These are phyloP conservation scores for Dinocampus coccinellae DNA, from an alignment of 2,888 invertebrate genomes.

Conservation along the genomic window DNA sequence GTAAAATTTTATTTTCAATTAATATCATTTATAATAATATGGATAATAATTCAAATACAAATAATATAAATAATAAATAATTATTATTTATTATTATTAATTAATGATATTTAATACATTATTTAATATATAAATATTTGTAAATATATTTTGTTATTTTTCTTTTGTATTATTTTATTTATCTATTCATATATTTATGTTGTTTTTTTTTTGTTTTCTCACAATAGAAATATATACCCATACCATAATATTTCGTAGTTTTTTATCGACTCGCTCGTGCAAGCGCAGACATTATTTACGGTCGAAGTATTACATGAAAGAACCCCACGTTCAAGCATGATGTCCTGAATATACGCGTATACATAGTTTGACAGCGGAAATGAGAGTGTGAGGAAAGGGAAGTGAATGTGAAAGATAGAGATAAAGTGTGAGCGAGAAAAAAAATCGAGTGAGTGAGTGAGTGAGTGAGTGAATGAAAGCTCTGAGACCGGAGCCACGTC, in stretches of 20 bases:
- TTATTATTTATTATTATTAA: not conserved
- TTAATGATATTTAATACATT: too few relatives aligned
- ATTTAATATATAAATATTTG: too few relatives aligned
- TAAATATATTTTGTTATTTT: too few relatives aligned
- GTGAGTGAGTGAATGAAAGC: constrained; percentile 43
- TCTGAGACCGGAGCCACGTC: constrained; percentile 51
- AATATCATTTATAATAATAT: too few relatives aligned
- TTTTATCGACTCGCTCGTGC: constrained; percentile 15
- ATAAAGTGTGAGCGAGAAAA: constrained; percentile 5
- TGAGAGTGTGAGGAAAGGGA: constrained; percentile 19
- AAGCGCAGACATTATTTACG: constrained; percentile 40
- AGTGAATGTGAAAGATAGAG: constrained; percentile 7
- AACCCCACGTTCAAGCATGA: constrained; percentile 43
- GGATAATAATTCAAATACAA: too few relatives aligned
- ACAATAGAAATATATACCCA: not conserved
- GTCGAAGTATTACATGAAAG: constrained; percentile 39
- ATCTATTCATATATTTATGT: not conserved
- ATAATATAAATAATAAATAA: too few relatives aligned
- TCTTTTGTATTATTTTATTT: too few relatives aligned
- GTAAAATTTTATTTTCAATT: too few relatives aligned
- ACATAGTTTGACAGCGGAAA: constrained; percentile 39
- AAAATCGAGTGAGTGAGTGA: constrained; percentile 38
- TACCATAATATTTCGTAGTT: not conserved
- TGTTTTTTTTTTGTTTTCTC: not conserved
- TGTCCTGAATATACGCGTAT: constrained; percentile 29